Base-by-base conservation (phyloP, 2,797 vertebrate genomes). In the Tenualosa ilisha region DNA sequence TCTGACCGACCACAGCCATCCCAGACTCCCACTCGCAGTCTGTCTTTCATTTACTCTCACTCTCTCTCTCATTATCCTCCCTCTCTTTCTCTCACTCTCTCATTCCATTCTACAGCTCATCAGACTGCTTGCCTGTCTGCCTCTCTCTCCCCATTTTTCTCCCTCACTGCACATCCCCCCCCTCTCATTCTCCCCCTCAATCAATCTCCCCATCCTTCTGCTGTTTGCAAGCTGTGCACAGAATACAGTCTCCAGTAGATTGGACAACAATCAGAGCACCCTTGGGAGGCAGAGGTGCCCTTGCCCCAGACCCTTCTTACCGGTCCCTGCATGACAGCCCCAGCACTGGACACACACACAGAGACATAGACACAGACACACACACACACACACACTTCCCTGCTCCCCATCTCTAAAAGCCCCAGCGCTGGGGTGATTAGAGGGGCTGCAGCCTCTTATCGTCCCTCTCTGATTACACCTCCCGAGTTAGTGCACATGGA, bases 391-490 rank as follows among this genome's bases (percentile, higher is more conserved):
- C 65, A 31, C 65, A 15, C 65, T 31, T 17, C 59, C 59, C 61
- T 20, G 8, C 59, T 26, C 2, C n/a, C 63, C 65, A 15, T 68
- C 40, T 75, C 17, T 17, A 17, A 46, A 40, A 40, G 13, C 72
- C 72, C 72, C 72, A 43, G 31, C 2, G 65, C 68, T 37, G 68
- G 31, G 68, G 31, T 15, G 68, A 72, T 72, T 72, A 72, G 37
- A 37, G 26, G 31, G 68, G 68, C 72, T 79, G 72, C 15, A 46
- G 72, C 72, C 72, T 46, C 40, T 22, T 46, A 79, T 79, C 17
- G 40, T 22, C 72, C 46, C 72, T 46, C 72, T 79, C 72, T 79
- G 72, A 79, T 79, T 79, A 43, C 72, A 79, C 72, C 40, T 37
- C 17, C 17, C 22, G 72, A 79, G 11, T 46, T 79, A 79, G 17